phyloP scores from a whole-genome alignment of 1,140 invertebrate genomes.

The Tenebrio molitor region DNA sequence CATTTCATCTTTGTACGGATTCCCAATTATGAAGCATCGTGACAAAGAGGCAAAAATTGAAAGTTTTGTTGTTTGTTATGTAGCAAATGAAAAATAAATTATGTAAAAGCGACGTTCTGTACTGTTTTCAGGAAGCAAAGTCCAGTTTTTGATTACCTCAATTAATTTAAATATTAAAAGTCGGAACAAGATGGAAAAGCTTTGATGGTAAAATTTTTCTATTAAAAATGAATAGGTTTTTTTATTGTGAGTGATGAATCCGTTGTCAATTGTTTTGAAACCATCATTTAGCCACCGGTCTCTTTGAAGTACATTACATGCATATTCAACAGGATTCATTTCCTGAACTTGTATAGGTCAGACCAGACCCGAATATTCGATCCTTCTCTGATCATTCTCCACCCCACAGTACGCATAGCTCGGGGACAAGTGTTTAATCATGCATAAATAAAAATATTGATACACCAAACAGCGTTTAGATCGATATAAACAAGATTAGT shows the following conservation, averaged over 20 bases:
- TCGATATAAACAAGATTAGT: slow-evolving; percentile 23
- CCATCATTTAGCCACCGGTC: neutral
- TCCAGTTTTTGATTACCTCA: too few relatives aligned
- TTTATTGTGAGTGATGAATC: slow-evolving; percentile 2
- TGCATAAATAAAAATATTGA: slow-evolving; percentile 49
- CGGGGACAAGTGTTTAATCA: slow-evolving; percentile 8
- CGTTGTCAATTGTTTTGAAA: slow-evolving; percentile 1
- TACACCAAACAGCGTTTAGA: slow-evolving; percentile 30
- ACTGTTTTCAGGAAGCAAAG: too few relatives aligned
- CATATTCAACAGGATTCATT: slow-evolving; percentile 16
- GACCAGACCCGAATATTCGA: neutral
- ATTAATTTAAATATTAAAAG: too few relatives aligned
- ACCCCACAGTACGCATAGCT: neutral
- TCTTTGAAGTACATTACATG: neutral
- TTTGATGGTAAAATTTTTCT: too few relatives aligned
- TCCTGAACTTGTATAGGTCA: neutral
- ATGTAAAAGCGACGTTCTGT: too few relatives aligned
- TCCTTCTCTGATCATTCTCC: neutral
- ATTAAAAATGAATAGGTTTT: too few relatives aligned
- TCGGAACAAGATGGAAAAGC: too few relatives aligned
- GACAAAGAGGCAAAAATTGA: too few relatives aligned
- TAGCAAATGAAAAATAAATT: too few relatives aligned
- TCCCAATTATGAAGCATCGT: too few relatives aligned
- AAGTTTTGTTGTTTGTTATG: too few relatives aligned
- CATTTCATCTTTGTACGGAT: too few relatives aligned